A percentile compares a stretch with the other conserved stretches of the same genome.
Evolutionary conservation across 2,113 vertebrate species (phyloP).

Genomic region (Porphyrio hochstetteri): DNA sequence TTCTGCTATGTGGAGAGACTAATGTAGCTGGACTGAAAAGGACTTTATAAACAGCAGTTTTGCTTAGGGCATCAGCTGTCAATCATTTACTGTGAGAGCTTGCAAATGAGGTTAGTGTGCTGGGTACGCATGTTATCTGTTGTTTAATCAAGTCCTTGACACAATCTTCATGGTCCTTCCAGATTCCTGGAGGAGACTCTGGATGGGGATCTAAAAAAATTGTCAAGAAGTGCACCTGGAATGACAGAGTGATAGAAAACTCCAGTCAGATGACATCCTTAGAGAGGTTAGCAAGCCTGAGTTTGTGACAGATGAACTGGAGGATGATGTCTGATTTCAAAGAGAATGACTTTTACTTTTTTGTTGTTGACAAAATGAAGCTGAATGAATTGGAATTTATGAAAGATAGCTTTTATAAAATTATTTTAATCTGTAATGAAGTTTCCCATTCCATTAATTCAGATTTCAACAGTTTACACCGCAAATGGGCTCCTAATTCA

Average conservation of each 20-base stretch:
- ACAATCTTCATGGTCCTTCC: conserved; percentile 35
- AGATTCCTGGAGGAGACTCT: conserved; percentile 21
- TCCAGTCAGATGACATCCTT: neutral
- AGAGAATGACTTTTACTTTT: neutral
- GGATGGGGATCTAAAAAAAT: conserved; percentile 18
- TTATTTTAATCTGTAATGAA: neutral
- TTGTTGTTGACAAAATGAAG: neutral
- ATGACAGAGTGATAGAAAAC: neutral
- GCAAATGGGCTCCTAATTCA: neutral
- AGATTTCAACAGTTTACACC: conserved; percentile 1
- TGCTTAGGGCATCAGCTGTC: conserved; percentile 55
- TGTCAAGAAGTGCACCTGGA: conserved; percentile 36
- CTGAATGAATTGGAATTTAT: neutral
- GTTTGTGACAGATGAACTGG: neutral
- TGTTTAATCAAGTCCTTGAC: conserved; percentile 54
- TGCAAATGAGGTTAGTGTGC: conserved; percentile 52
- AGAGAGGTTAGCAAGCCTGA: conserved; percentile 2
- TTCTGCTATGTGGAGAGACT: conserved; percentile 22
- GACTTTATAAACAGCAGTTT: conserved; percentile 55
- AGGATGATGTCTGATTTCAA: neutral
- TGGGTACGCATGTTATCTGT: neutral
- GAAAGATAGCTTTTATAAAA: neutral
- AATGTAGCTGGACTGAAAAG: conserved; percentile 47
- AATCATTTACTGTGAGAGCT: conserved; percentile 21
- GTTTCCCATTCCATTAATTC: neutral